Conservation (phyloP, 2,888 invertebrate genomes). For the Lycocerus yunnanus region DNA sequence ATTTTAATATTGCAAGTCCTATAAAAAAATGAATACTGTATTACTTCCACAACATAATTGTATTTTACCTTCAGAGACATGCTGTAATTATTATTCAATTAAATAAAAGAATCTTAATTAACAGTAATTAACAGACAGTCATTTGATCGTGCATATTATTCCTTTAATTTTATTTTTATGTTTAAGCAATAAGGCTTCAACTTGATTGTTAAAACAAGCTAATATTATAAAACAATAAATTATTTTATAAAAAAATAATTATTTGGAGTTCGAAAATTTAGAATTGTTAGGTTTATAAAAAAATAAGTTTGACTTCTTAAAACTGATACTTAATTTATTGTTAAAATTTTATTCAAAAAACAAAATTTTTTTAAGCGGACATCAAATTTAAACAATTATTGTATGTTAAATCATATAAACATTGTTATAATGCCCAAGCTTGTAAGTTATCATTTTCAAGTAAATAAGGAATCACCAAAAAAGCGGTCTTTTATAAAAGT, state of each 20-base stretch:
- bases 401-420: too few relatives aligned
- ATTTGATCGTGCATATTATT: too few relatives aligned
- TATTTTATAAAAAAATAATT: not conserved
- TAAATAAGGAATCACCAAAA: not conserved
- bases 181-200: not conserved
- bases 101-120: too few relatives aligned
- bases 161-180: not conserved
- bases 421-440: too few relatives aligned
- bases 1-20: not conserved
- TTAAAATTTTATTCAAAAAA: not conserved
- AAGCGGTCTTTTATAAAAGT: too few relatives aligned
- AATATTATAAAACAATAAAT: not conserved
- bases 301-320: not conserved
- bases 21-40: too few relatives aligned
- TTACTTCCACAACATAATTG: too few relatives aligned
- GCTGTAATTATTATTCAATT: too few relatives aligned
- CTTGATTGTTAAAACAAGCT: not conserved
- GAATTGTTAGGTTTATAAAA: not conserved
- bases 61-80: too few relatives aligned
- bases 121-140: too few relatives aligned
- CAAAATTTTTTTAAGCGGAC: not conserved
- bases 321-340: not conserved
- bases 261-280: not conserved
- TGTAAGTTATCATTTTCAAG: too few relatives aligned
- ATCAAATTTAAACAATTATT: not conserved